Percentiles rank a stretch among this genome's conserved stretches.
phyloP scores from a whole-genome alignment of 1,140 invertebrate genomes.

The Leptopilina boulardi region DNA sequence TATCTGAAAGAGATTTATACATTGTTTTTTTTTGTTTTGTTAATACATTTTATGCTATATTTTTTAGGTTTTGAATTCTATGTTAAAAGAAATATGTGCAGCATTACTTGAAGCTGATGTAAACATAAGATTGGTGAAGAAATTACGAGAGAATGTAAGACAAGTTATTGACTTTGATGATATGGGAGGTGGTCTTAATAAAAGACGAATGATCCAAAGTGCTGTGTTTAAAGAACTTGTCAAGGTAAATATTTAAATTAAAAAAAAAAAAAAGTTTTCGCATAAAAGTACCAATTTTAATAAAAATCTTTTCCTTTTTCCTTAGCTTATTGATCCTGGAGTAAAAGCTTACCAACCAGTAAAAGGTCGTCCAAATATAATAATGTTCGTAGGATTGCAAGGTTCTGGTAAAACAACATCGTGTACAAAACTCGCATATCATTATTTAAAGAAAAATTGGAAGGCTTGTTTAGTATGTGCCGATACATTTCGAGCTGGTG shows the following conservation, averaged over 20 bases:
- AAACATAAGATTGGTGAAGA: constrained; percentile 97
- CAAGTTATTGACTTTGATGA: constrained; percentile 99
- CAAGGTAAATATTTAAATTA: constrained; percentile 82
- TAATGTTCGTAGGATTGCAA: constrained; percentile 99
- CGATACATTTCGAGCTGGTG: constrained; percentile 99
- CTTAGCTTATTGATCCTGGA: constrained; percentile 96
- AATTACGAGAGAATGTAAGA: constrained; percentile 98
- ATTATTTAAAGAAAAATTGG: constrained; percentile 99
- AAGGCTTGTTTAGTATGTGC: constrained; percentile 99
- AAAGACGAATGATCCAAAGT: constrained; percentile 98
- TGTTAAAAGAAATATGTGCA: constrained; percentile 99
- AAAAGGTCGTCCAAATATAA: constrained; percentile 96
- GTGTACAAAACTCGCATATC: constrained; percentile 99
- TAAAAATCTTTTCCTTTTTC: constrained; percentile 55
- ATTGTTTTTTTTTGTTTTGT: not conserved
- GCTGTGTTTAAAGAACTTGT: constrained; percentile 99
- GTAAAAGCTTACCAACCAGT: constrained; percentile 97
- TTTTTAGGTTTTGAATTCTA: constrained; percentile 94
- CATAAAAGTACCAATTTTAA: constrained; percentile 15
- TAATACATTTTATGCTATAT: constrained; percentile 37
- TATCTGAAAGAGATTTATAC: too few species aligned
- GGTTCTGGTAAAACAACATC: constrained; percentile 99
- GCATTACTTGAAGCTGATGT: constrained; percentile 99
- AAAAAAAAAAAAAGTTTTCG: not conserved
- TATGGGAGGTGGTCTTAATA: constrained; percentile 99